A percentile compares a stretch with the other conserved stretches of the same genome.
Evolutionary conservation across 2,888 invertebrate genomes (phyloP).

Genomic region (Acrobasis consociella): DNA sequence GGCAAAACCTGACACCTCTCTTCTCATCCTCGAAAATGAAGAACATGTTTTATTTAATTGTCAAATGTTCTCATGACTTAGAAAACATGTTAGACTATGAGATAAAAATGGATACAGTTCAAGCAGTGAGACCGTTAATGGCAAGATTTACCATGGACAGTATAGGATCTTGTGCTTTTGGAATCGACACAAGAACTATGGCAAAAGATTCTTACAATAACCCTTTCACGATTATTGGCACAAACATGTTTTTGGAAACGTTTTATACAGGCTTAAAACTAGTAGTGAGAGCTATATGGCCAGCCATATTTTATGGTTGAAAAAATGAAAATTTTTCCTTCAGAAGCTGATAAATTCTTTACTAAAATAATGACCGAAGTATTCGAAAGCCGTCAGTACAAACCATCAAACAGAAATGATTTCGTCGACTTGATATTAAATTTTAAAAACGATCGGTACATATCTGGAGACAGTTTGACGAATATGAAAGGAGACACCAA

Average conservation of each 20-base stretch:
- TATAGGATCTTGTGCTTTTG: conserved; percentile 48
- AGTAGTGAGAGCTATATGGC: conserved; percentile 47
- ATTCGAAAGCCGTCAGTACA: conserved; percentile 46
- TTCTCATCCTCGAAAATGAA: conserved; percentile 66
- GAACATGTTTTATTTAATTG: conserved; percentile 63
- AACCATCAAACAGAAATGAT: conserved; percentile 50
- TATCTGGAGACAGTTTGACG: conserved; percentile 50
- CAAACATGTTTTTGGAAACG: conserved; percentile 35
- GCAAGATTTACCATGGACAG: conserved; percentile 55
- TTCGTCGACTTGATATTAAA: conserved; percentile 58
- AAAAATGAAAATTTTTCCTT: conserved; percentile 49
- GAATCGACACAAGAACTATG: conserved; percentile 44
- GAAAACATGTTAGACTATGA: conserved; percentile 36
- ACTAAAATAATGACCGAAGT: conserved; percentile 41
- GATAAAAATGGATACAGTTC: conserved; percentile 20
- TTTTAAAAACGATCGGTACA: conserved; percentile 43
- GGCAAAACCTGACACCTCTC: conserved; percentile 61
- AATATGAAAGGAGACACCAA: conserved; percentile 44
- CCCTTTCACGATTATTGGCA: conserved; percentile 43
- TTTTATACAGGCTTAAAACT: conserved; percentile 33
- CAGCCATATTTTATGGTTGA: conserved; percentile 54
- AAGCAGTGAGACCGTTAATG: conserved; percentile 36
- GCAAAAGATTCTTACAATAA: conserved; percentile 24
- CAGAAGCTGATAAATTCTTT: conserved; percentile 46
- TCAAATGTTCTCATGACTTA: conserved; percentile 45